Evolutionary conservation across 1,140 invertebrate genomes (phyloP), one percentile per base, ranked within the genome.

Genomic region (Drosophila varians): DNA sequence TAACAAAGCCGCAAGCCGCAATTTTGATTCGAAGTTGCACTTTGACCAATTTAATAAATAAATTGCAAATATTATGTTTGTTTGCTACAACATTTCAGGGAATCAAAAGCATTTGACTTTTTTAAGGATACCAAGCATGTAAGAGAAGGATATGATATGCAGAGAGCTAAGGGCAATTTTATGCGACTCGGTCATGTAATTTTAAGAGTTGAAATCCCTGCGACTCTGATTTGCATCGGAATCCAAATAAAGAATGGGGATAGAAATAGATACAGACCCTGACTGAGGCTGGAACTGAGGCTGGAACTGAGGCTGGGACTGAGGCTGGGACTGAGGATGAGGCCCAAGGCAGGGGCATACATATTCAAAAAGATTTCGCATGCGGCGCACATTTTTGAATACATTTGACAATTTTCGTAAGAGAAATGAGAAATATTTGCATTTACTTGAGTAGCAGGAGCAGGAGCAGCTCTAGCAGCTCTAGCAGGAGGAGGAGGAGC

Each of bases 401-500:
- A 86, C 82, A 86, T 86, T 86, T 86, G 82, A 87, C 82, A 86
- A 87, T 87, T 86, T 86, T 86, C 78, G 80, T 66, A 62, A 77
- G 58, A 87, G 82, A 86, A 86, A 86, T 86, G 82, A 86, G 82
- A 86, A 86, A 86, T 86, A 86, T 86, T 86, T 86, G 82, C 82
- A 86, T 86, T 86, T 87, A 82, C 82, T 86, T 86, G 82, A 86
- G 82, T 82, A 82, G 82, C 82, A 87, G 75, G 65, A 76, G 66
- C 65, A 51, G 40, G 60, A 65, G 23, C 47, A 36, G 18, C 46
- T n/a, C n/a, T n/a, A n/a, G n/a, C n/a, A n/a, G n/a, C n/a, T n/a
- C n/a, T n/a, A n/a, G n/a, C n/a, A n/a, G n/a, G n/a, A n/a, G n/a
- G n/a, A n/a, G n/a, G 82, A 86, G 82, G 77, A 82, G 82, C 82